Percentiles rank a stretch among this genome's conserved stretches.
Evolutionary conservation across 2,888 invertebrate genomes (phyloP).

Genomic region (Drosophila vallismaia): DNA sequence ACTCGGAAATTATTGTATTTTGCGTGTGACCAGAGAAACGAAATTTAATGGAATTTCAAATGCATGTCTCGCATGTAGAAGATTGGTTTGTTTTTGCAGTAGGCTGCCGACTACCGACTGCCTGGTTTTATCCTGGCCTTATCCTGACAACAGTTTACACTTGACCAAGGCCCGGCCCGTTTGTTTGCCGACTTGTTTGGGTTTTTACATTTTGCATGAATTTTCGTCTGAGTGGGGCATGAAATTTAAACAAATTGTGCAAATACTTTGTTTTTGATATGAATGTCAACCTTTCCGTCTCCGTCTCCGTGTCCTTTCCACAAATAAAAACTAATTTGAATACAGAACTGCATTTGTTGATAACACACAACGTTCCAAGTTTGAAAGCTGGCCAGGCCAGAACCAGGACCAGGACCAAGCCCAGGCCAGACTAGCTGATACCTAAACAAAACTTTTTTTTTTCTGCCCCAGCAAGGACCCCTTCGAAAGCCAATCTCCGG

Average conservation of each 20-base stretch:
- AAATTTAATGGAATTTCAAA: constrained; percentile 76
- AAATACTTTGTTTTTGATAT: constrained; percentile 67
- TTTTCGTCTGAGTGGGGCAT: constrained; percentile 64
- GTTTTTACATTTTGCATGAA: constrained; percentile 66
- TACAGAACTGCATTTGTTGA: constrained; percentile 68
- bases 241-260: constrained; percentile 73
- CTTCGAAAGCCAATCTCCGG: constrained; percentile 28
- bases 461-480: neutral
- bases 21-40: constrained; percentile 59
- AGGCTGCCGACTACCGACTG: neutral
- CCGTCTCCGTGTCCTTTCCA: neutral
- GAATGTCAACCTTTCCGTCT: constrained; percentile 29
- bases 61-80: constrained; percentile 34
- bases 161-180: constrained; percentile 59
- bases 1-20: constrained; percentile 57
- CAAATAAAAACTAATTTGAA: constrained; percentile 72
- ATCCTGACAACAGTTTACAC: constrained; percentile 56
- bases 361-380: constrained; percentile 58
- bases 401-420: constrained; percentile 19
- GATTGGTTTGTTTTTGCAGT: neutral
- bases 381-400: constrained; percentile 30
- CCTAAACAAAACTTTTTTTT: constrained; percentile 38
- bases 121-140: neutral
- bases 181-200: constrained; percentile 34
- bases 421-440: constrained; percentile 55